Percentiles rank a stretch among this genome's conserved stretches.
These are phyloP conservation scores for Bufo bufo DNA, from an alignment of 2,113 vertebrate genomes.

Conservation along the genomic window DNA sequence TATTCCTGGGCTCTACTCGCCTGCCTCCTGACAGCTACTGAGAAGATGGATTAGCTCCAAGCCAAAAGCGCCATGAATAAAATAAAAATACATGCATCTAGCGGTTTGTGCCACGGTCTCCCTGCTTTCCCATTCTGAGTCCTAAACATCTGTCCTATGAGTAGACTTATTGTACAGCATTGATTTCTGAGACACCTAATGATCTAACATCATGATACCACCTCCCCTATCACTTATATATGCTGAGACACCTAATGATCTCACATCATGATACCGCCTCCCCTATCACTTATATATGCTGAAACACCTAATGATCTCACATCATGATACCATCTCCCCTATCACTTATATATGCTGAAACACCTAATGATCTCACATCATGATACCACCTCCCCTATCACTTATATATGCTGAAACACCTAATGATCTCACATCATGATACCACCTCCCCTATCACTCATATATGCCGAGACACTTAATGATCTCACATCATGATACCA, in stretches of 20 bases:
- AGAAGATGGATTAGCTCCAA: constrained; percentile 56
- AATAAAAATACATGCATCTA: constrained; percentile 57
- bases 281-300: too few relatives aligned
- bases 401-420: too few relatives aligned
- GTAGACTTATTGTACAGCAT: background rate
- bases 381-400: too few relatives aligned
- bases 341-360: too few relatives aligned
- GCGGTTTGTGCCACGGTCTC: background rate
- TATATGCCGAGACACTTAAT: too few relatives aligned
- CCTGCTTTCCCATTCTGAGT: constrained; percentile 6
- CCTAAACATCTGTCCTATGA: constrained; percentile 28
- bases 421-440: too few relatives aligned
- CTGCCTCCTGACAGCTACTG: constrained; percentile 54
- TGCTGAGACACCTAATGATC: background rate
- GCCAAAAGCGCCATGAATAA: constrained; percentile 57
- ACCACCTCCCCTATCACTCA: too few relatives aligned
- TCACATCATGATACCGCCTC: too few relatives aligned
- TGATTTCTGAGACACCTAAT: background rate
- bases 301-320: too few relatives aligned
- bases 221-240: background rate
- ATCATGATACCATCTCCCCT: too few relatives aligned
- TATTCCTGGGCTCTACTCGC: constrained; percentile 52
- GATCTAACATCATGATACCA: background rate
- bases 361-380: too few relatives aligned
- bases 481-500: too few relatives aligned